Evolutionary conservation across 2,113 vertebrate species (phyloP), one percentile per base, ranked within the genome.

Genomic region (Pycnonotus jocosus): DNA sequence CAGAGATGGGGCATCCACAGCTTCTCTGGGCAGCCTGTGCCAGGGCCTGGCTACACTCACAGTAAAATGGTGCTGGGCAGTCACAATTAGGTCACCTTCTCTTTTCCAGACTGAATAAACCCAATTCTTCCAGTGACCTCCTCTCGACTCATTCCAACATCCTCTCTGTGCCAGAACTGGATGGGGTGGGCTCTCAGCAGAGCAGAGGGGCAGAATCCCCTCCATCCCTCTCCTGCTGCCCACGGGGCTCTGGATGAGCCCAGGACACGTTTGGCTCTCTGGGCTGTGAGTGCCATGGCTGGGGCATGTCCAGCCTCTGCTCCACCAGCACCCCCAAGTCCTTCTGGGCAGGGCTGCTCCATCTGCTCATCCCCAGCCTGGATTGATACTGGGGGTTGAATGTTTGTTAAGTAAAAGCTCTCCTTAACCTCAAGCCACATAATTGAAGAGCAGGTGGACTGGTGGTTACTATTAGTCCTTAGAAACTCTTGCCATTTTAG

Each of bases 231-330:
- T 5, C 37, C 31, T 64, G 47, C 76, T 78, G 47, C 47, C 37
- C 47, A 8, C 0, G 1, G 37, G 0, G 30, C 45, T 78, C 23
- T 16, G 74, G 37, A 14, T 15, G 33, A 53, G 14, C 47, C 1
- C 47, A 78, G 37, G 47, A 53, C 19, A 35, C 0, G 1, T 79
- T 64, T 53, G 31, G 10, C 31, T 51, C 10, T 53, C 47, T 64
- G 47, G 37, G 60, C 37, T 64, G 28, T 7, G 20, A 42, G 25
- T 42, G 37, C 9, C 66, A 38, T 27, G 48, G 17, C 18, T 2
- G 1, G 40, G n/a, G 0, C 28, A 10, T 38, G 22, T 5, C 23
- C 69, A 84, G 22, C 23, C 33, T 45, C 57, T 72, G 8, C 9
- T 15, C 38, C 38, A 62, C 3, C 7, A 61, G 38, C 38, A 62